Percentiles rank a stretch among this genome's conserved stretches.
Evolutionary conservation across 2,888 invertebrate genomes (phyloP).

Genomic region (Cerceris rybyensis): DNA sequence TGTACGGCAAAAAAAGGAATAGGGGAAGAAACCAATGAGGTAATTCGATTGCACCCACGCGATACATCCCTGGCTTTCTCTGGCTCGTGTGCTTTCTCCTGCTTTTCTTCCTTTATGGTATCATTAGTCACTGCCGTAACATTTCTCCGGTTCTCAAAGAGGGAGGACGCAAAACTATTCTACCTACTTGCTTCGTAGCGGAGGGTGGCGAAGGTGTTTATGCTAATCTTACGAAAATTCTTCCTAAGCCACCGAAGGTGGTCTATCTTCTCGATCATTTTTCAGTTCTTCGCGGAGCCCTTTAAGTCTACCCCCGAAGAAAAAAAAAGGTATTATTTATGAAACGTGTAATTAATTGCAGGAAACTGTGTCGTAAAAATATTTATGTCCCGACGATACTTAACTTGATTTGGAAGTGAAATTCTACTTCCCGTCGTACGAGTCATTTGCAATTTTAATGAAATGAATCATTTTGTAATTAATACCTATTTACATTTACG

Average conservation of each 20-base stretch:
- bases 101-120: conserved; percentile 53
- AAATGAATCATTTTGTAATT: too few species aligned
- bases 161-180: conserved; percentile 70
- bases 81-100: conserved; percentile 62
- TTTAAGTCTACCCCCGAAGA: conserved; percentile 7
- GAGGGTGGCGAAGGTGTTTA: conserved; percentile 74
- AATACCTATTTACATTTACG: too few species aligned
- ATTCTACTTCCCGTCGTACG: too few species aligned
- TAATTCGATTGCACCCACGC: neutral
- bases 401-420: too few species aligned
- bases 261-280: conserved; percentile 67
- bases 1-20: neutral
- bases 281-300: conserved; percentile 49
- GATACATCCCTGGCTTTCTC: conserved; percentile 65
- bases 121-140: conserved; percentile 77
- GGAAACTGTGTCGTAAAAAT: neutral
- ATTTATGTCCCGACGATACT: too few species aligned
- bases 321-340: neutral
- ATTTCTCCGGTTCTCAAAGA: conserved; percentile 62
- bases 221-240: conserved; percentile 71
- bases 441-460: too few species aligned
- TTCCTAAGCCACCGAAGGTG: conserved; percentile 64
- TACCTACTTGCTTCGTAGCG: conserved; percentile 58
- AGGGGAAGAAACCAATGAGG: neutral
- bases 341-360: conserved; percentile 26